phyloP scores from a whole-genome alignment of 92 coral and sea anemone genomes.

The Palythoa grandiflora region DNA sequence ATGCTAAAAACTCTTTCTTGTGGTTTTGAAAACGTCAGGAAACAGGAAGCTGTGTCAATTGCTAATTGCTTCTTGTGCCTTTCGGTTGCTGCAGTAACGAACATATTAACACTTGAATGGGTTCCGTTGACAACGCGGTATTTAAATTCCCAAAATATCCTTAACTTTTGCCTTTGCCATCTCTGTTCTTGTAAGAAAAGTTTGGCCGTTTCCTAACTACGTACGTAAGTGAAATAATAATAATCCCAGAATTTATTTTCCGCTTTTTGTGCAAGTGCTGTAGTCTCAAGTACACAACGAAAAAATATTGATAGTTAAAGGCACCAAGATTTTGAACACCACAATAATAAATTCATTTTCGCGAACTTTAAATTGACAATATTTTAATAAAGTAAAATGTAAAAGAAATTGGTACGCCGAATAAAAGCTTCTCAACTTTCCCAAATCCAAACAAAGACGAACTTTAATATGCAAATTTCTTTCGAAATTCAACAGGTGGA shows the following conservation, averaged over 20 bases:
- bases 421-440: conserved; percentile 23
- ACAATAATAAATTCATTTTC: background rate
- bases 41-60: conserved; percentile 29
- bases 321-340: background rate
- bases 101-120: conserved; percentile 35
- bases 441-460: conserved; percentile 38
- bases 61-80: conserved; percentile 39
- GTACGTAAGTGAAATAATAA: background rate
- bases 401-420: background rate
- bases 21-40: conserved; percentile 31
- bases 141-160: conserved; percentile 13
- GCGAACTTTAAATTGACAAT: background rate
- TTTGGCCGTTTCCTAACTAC: background rate
- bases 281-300: background rate
- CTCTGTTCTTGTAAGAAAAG: background rate
- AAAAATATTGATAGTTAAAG: background rate
- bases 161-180: background rate
- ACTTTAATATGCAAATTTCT: conserved; percentile 33
- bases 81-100: conserved; percentile 48
- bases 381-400: background rate
- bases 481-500: conserved; percentile 53
- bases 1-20: conserved; percentile 1
- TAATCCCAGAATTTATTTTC: background rate
- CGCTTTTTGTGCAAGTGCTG: background rate
- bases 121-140: background rate